These are phyloP conservation scores for Plecturocebus donacophilus DNA, from an alignment of 2,113 vertebrate species.

Conservation along the genomic window DNA sequence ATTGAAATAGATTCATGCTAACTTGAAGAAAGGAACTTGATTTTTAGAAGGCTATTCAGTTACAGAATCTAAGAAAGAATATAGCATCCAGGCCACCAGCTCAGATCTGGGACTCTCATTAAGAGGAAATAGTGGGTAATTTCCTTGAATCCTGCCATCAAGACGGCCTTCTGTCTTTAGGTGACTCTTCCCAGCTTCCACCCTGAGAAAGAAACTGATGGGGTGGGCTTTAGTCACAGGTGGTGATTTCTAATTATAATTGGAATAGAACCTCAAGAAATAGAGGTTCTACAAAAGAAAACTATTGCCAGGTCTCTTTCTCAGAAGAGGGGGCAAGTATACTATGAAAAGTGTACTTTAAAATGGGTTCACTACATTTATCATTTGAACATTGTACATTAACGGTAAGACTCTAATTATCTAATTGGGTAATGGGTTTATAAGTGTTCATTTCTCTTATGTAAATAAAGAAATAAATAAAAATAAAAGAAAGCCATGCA, in stretches of 20 bases:
- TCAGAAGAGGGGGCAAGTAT: background rate
- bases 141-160: background rate
- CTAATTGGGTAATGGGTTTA: background rate
- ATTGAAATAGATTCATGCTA: background rate
- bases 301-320: background rate
- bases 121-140: background rate
- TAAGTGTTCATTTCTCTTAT: background rate
- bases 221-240: background rate
- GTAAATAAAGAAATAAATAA: background rate
- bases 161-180: background rate
- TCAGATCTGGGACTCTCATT: background rate
- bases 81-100: background rate
- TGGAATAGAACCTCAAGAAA: background rate
- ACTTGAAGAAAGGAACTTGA: conserved; percentile 10
- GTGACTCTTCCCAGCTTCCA: background rate
- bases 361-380: background rate
- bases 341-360: background rate
- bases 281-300: background rate
- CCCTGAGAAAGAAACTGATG: background rate
- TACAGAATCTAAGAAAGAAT: background rate
- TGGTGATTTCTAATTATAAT: background rate
- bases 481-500: background rate
- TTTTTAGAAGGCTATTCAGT: background rate
- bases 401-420: background rate
- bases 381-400: background rate